Evolutionary conservation across 2,888 invertebrate species (phyloP).

Genomic region (Gandaritis pyraliata): DNA sequence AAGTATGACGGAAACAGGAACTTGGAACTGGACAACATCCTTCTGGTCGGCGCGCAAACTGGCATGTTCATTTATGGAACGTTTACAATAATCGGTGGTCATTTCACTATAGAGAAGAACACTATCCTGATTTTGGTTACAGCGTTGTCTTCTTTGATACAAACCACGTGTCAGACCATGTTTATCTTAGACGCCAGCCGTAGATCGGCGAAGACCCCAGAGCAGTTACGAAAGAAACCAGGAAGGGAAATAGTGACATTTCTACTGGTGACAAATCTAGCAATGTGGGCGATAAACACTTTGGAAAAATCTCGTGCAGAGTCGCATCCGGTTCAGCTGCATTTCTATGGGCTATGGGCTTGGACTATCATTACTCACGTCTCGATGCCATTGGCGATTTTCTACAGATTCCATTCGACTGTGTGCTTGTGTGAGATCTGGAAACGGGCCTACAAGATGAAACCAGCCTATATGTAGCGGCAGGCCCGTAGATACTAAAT

Average conservation of each 20-base stretch:
- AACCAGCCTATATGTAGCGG: conserved; percentile 92
- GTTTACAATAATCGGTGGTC: conserved; percentile 96
- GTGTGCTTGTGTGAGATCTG: conserved; percentile 98
- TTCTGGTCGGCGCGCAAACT: conserved; percentile 96
- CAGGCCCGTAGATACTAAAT: conserved; percentile 66
- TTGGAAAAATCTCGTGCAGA: conserved; percentile 95
- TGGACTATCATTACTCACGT: conserved; percentile 98
- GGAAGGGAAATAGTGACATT: conserved; percentile 97
- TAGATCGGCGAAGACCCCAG: conserved; percentile 91
- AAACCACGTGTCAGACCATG: conserved; percentile 95
- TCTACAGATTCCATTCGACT: conserved; percentile 97
- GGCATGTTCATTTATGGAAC: conserved; percentile 97
- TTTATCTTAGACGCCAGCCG: conserved; percentile 96
- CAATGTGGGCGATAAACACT: conserved; percentile 97
- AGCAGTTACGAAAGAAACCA: conserved; percentile 93
- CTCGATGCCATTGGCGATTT: conserved; percentile 96
- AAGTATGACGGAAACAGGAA: conserved; percentile 93
- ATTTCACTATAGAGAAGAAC: conserved; percentile 92
- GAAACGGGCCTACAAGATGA: conserved; percentile 97
- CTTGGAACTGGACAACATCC: conserved; percentile 94
- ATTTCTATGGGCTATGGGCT: conserved; percentile 96
- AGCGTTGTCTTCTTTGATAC: conserved; percentile 92
- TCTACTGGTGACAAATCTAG: conserved; percentile 93
- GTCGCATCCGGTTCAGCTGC: conserved; percentile 95
- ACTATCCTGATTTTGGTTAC: conserved; percentile 93